A percentile compares a stretch with the other conserved stretches of the same genome.
phyloP scores from a whole-genome alignment of 1,140 invertebrate genomes.

The Eriocheir sinensis region DNA sequence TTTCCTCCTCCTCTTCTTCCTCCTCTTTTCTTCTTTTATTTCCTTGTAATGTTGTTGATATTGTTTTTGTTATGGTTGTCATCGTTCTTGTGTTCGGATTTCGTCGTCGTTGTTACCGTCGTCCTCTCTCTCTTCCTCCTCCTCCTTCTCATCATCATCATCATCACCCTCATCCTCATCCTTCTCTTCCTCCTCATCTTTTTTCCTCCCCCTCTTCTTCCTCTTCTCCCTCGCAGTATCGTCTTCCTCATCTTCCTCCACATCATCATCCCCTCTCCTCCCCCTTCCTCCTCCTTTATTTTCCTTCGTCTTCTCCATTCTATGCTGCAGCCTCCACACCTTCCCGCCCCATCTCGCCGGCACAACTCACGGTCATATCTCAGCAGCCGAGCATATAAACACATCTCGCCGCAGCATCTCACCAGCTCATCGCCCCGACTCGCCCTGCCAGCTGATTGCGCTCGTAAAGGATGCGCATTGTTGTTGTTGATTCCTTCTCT shows the following conservation, averaged over 20 bases:
- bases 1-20: constrained; percentile 6
- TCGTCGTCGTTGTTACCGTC: background rate
- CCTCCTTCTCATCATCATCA: background rate
- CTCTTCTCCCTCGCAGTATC: background rate
- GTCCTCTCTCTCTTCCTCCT: constrained; percentile 31
- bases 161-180: background rate
- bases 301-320: background rate
- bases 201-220: constrained; percentile 21
- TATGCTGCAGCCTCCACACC: background rate
- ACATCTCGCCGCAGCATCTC: background rate
- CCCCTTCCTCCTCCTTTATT: background rate
- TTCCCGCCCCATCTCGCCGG: background rate
- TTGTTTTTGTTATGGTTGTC: background rate
- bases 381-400: background rate
- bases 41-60: no score
- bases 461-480: background rate
- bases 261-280: background rate
- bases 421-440: background rate
- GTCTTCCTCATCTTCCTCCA: background rate
- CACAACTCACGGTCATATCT: constrained; percentile 33
- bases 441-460: background rate
- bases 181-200: background rate
- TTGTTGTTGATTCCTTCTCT: constrained; percentile 24
- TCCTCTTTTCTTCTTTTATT: no score
- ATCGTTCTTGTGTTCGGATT: background rate